phyloP scores from a whole-genome alignment of 2,113 vertebrate species.

The Cephalopterus ornatus region DNA sequence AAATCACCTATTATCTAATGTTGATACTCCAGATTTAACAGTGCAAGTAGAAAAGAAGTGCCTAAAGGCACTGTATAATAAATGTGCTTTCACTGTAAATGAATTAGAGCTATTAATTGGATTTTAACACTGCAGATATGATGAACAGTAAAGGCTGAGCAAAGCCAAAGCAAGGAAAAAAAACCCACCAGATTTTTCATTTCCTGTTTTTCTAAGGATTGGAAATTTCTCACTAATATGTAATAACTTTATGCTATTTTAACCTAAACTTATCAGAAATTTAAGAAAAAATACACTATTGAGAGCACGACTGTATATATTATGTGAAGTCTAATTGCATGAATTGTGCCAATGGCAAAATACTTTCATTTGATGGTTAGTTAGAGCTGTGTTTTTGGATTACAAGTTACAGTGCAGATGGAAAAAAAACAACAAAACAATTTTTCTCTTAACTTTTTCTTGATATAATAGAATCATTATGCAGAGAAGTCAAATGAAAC shows the following conservation, averaged over 20 bases:
- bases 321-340: neutral
- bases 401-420: slow-evolving; percentile 31
- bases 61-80: neutral
- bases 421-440: neutral
- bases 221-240: neutral
- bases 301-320: neutral
- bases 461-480: neutral
- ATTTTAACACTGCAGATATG: neutral
- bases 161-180: neutral
- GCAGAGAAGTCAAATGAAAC: slow-evolving; percentile 11
- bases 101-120: neutral
- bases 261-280: neutral
- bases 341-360: neutral
- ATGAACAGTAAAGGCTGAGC: neutral
- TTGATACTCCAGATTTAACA: neutral
- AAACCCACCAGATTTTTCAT: neutral
- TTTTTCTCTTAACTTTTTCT: slow-evolving; percentile 5
- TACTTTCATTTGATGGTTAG: neutral
- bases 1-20: neutral
- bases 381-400: slow-evolving; percentile 32
- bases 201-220: neutral
- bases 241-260: neutral
- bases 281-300: neutral
- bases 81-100: neutral
- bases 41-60: neutral